These are phyloP conservation scores for Lithobius niger DNA, from an alignment of 1,140 invertebrate genomes.

Conservation along the genomic window DNA sequence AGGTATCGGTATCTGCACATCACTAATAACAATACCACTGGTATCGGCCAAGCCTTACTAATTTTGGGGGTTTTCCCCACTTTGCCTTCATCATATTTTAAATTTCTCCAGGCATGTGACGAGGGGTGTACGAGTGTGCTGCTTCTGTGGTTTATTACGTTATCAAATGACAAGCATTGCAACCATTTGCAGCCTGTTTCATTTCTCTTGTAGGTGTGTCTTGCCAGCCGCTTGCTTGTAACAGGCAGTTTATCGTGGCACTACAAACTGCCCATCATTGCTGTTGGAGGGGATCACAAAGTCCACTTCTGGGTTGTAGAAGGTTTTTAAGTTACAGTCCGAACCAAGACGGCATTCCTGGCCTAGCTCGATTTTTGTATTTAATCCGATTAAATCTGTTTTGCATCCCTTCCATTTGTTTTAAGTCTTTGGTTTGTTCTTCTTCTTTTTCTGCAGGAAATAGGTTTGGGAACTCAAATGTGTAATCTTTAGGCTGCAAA, in stretches of 20 bases:
- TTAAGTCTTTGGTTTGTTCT: constrained; percentile 18
- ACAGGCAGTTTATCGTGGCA: neutral
- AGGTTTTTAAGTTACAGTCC: neutral
- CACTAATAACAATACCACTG: no score
- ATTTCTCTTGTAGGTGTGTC: neutral
- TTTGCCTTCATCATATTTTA: no score
- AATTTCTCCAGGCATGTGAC: no score
- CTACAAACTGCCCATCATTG: neutral
- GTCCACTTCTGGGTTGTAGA: neutral
- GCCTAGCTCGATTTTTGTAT: constrained; percentile 11
- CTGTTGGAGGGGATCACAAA: neutral
- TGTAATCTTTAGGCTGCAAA: constrained; percentile 21
- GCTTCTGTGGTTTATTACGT: no score
- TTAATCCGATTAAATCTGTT: neutral
- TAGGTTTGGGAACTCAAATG: constrained; percentile 31
- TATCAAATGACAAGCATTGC: no score
- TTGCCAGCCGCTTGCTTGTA: neutral
- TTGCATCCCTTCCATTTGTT: constrained; percentile 10
- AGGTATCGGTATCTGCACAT: no score
- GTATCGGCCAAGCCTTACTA: no score
- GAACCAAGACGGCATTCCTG: constrained; percentile 10
- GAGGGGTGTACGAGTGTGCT: no score
- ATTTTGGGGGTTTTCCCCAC: no score
- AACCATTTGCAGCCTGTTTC: no score
- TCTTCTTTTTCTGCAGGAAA: constrained; percentile 25